Base-by-base conservation (phyloP, 2,888 invertebrate genomes). In the Drosophila mulleri region DNA sequence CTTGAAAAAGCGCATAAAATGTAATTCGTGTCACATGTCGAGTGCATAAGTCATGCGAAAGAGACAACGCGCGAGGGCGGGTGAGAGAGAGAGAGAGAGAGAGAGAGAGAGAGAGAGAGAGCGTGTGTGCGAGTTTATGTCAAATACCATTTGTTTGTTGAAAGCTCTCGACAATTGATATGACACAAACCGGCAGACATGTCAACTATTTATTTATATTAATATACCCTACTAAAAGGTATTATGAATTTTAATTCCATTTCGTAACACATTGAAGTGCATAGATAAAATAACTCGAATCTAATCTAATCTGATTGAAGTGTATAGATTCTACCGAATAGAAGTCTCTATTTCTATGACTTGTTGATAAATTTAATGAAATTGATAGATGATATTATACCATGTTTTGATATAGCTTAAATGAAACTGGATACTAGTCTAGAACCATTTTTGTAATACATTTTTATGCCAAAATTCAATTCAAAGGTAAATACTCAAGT, bases 151-250 rank as follows among this genome's bases (percentile, higher is more conserved):
- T 61, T 65, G 59, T 35, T 35, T 71, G 61, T 67, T 47, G 72
- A 80, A 72, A 78, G 62, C 80, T 35, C 67, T 61, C 57, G 67
- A 47, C 71, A 75, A 56, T 67, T 77, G 75, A 77, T 80, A 80
- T 71, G 67, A 64, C 71, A 67, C 48, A 35, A 23, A 18, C 53
- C 74, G 73, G 65, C 68, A 65, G 64, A 67, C 58, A 60, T 52
- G 23, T 58, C 53, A 76, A 68, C 72, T 76, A 61, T 61, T 80
- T 35, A 63, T 37, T 59, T 48, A 26, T 48, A 37, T 59, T 58
- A 26, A 16, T 37, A 48, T 59, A 16, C 48, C 12, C 59, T 41
- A 6, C 39, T 1, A 11, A 26, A 0, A 23, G 39, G 16, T 11
- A 39, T 53, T 0, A 39, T 11, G 16, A 39, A 53, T n/a, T 26